Evolutionary conservation across 1,140 invertebrate genomes (phyloP).

Genomic region (Drosophila dunni): DNA sequence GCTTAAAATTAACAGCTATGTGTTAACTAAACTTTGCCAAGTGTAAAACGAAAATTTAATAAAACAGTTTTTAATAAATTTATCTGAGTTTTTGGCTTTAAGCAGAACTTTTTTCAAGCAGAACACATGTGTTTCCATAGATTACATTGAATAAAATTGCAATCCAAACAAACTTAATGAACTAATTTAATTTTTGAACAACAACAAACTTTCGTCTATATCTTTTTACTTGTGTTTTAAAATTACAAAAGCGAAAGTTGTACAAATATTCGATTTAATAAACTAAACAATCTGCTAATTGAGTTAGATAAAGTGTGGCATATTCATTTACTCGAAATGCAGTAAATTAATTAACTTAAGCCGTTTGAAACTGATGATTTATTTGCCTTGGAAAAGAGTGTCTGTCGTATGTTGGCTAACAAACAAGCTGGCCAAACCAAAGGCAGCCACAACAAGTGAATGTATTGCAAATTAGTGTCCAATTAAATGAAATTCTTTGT

Average conservation of each 20-base stretch:
- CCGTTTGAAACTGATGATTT: conserved; percentile 8
- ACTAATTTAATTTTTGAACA: too few species aligned
- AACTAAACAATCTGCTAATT: not conserved
- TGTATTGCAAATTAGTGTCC: conserved; percentile 67
- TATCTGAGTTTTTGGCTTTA: too few species aligned
- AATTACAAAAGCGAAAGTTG: not conserved
- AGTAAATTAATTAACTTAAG: conserved; percentile 27
- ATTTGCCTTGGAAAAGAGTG: conserved; percentile 20
- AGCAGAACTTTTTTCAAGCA: too few species aligned
- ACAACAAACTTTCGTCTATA: too few species aligned
- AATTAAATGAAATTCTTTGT: conserved; percentile 68
- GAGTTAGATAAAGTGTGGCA: conserved; percentile 8
- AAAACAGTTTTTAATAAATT: too few species aligned
- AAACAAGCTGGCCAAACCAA: not conserved
- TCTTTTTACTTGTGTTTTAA: not conserved
- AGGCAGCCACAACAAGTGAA: conserved; percentile 29
- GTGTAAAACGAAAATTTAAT: too few species aligned
- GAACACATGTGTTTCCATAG: too few species aligned
- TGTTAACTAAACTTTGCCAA: too few species aligned
- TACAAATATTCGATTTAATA: not conserved
- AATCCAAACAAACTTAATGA: too few species aligned
- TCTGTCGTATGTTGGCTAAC: conserved; percentile 10
- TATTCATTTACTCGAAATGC: not conserved
- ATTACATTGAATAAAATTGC: not conserved
- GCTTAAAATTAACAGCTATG: not conserved